Evolutionary conservation across 2,113 vertebrate species (phyloP).

Genomic region (Ahaetulla prasina): DNA sequence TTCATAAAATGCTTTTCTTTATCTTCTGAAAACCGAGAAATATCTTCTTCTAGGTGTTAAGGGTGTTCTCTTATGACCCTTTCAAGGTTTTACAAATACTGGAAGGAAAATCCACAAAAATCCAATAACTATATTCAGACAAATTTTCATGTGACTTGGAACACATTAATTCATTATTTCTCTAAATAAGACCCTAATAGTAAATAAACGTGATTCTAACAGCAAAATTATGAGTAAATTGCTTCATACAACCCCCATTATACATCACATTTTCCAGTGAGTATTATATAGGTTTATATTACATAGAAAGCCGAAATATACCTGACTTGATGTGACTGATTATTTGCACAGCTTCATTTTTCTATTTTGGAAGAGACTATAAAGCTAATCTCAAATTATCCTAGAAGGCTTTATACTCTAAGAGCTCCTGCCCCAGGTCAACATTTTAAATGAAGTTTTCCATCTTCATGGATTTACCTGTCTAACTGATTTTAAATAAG

Average conservation of each 20-base stretch:
- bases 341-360: background rate
- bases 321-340: conserved; percentile 13
- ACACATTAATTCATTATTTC: background rate
- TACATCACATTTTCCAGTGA: background rate
- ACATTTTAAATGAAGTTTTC: conserved; percentile 4
- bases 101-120: background rate
- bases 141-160: no score
- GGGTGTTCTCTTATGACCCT: background rate
- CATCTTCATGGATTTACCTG: background rate
- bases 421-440: conserved; percentile 16
- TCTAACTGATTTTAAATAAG: conserved; percentile 18
- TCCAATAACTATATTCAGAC: background rate
- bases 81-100: background rate
- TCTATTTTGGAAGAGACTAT: conserved; percentile 10
- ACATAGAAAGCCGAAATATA: background rate
- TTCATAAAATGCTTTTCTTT: background rate
- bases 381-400: background rate
- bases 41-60: background rate
- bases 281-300: conserved; percentile 17
- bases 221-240: background rate
- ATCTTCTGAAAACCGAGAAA: background rate
- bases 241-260: background rate
- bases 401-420: conserved; percentile 13
- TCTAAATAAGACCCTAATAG: background rate
- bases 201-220: background rate